Evolutionary conservation across 2,888 invertebrate species (phyloP).

Genomic region (Lamellibrachia satsuma): DNA sequence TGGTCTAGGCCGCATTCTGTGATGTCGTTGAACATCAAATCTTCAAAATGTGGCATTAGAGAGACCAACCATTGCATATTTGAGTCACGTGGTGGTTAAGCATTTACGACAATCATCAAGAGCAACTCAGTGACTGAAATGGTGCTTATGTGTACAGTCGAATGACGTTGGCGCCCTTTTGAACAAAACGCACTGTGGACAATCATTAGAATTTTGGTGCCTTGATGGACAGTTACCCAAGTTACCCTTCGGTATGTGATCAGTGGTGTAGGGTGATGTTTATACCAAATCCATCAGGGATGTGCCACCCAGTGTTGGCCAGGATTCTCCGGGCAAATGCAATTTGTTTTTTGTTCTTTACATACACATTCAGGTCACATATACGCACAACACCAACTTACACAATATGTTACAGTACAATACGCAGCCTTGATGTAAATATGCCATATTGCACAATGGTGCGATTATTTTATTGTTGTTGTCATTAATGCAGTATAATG

Average conservation of each 20-base stretch:
- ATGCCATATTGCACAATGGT: constrained; percentile 10
- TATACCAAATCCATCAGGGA: background rate
- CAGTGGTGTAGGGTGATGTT: background rate
- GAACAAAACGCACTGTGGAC: background rate
- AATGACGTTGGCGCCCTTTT: no score
- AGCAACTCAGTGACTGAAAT: background rate
- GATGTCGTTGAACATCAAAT: background rate
- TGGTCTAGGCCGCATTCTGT: background rate
- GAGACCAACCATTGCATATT: background rate
- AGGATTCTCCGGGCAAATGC: background rate
- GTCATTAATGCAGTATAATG: background rate
- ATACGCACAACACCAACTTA: background rate
- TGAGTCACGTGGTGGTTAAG: background rate
- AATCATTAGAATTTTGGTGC: background rate
- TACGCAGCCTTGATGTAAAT: constrained; percentile 3
- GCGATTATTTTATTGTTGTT: background rate
- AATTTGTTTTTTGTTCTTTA: background rate
- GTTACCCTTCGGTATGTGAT: background rate
- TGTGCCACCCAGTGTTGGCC: background rate
- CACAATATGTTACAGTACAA: background rate
- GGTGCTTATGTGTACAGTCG: background rate
- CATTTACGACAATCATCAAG: constrained; percentile 13
- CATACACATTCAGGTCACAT: background rate
- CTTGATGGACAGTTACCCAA: background rate
- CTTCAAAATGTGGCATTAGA: background rate